Conservation (phyloP, 2,888 invertebrate genomes). For the Schizotus pectinicornis region DNA sequence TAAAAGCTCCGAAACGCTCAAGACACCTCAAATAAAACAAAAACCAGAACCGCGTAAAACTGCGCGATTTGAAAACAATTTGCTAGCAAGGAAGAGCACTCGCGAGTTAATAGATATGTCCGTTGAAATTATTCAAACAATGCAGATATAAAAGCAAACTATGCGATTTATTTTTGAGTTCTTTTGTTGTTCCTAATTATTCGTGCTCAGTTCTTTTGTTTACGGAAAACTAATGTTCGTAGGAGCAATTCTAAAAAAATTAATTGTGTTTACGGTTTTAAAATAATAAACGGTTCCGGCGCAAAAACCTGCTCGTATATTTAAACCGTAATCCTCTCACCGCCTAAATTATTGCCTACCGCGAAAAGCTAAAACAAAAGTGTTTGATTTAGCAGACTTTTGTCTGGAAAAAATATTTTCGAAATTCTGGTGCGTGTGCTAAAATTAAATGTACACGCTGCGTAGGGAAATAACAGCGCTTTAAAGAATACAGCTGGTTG, state of each 20-base stretch:
- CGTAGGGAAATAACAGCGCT: slow-evolving; percentile 21
- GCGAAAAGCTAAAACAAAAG: not conserved
- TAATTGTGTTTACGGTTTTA: slow-evolving; percentile 39
- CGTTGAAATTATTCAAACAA: slow-evolving; percentile 36
- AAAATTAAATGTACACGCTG: slow-evolving; percentile 37
- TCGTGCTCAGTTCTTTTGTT: slow-evolving; percentile 34
- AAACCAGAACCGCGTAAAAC: not conserved
- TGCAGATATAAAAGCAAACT: slow-evolving; percentile 35
- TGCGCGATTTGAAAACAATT: no score
- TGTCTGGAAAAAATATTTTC: slow-evolving; percentile 5
- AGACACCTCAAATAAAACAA: slow-evolving; percentile 1
- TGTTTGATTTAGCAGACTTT: not conserved
- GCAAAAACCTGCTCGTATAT: slow-evolving; percentile 15
- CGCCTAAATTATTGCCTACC: slow-evolving; percentile 9
- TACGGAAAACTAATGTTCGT: slow-evolving; percentile 37
- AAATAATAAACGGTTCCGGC: slow-evolving; percentile 26
- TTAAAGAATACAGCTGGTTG: slow-evolving; percentile 31
- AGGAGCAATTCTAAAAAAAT: slow-evolving; percentile 38
- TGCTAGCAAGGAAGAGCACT: slow-evolving; percentile 4
- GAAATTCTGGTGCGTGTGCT: slow-evolving; percentile 35
- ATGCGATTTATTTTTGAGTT: slow-evolving; percentile 38
- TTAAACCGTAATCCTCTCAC: slow-evolving; percentile 20
- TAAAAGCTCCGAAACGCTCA: slow-evolving; percentile 34
- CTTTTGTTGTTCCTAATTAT: slow-evolving; percentile 38
- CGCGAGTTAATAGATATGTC: slow-evolving; percentile 8